These are phyloP conservation scores for Hyalella azteca DNA, from an alignment of 2,888 invertebrate genomes.

Conservation along the genomic window DNA sequence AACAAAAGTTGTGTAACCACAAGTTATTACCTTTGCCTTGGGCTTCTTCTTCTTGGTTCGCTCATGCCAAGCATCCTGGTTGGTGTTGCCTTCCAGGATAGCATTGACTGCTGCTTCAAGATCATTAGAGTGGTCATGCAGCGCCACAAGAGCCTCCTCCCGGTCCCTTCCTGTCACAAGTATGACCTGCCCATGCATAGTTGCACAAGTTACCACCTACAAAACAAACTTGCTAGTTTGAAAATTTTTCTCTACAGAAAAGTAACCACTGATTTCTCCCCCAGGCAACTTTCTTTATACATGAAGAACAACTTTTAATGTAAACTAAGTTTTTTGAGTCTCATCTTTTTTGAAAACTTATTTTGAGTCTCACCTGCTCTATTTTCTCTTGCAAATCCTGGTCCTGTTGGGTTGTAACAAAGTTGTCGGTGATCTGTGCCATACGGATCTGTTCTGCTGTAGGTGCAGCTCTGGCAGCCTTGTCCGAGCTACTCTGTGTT, in stretches of 20 bases:
- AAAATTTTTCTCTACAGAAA: no score
- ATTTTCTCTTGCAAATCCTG: constrained; percentile 57
- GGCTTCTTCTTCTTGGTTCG: constrained; percentile 58
- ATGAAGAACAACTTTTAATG: background rate
- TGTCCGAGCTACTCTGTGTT: constrained; percentile 45
- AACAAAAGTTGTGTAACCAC: background rate
- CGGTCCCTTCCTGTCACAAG: constrained; percentile 88
- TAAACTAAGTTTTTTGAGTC: no score
- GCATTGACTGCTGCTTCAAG: constrained; percentile 81
- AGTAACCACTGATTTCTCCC: background rate
- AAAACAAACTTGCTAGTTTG: no score
- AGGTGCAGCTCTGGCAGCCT: constrained; percentile 46
- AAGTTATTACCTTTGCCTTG: constrained; percentile 51
- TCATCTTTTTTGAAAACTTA: no score
- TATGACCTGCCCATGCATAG: constrained; percentile 68
- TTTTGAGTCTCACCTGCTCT: constrained; percentile 55
- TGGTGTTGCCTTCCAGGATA: constrained; percentile 74
- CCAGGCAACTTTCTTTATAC: background rate
- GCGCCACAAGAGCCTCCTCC: constrained; percentile 88
- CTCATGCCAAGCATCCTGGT: constrained; percentile 63
- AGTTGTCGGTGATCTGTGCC: constrained; percentile 58
- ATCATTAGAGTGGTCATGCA: constrained; percentile 92
- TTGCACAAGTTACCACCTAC: no score
- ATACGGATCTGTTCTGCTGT: constrained; percentile 58
- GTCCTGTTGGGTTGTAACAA: constrained; percentile 48